Percentiles rank a stretch among this genome's conserved stretches.
phyloP scores from a whole-genome alignment of 2,888 invertebrate species.

The Erynnis tages region DNA sequence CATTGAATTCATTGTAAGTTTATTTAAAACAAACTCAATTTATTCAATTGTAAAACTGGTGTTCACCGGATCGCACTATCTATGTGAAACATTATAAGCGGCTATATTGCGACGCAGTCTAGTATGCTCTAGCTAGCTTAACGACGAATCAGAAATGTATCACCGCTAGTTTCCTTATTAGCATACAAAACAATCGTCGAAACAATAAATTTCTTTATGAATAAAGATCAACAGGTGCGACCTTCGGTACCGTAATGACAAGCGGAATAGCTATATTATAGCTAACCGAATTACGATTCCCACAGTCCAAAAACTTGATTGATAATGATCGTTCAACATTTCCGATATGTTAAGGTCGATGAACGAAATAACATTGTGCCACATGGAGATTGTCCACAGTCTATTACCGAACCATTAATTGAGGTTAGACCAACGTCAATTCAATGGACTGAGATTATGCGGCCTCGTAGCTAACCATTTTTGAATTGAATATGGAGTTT shows the following conservation, averaged over 20 bases:
- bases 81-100: not conserved
- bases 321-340: constrained; percentile 6
- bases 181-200: constrained; percentile 17
- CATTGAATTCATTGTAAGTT: no score
- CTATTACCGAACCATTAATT: not conserved
- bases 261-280: constrained; percentile 5
- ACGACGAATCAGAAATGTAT: constrained; percentile 2
- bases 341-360: constrained; percentile 13
- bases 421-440: not conserved
- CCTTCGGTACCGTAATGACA: constrained; percentile 2
- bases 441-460: no score
- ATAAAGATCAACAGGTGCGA: constrained; percentile 22
- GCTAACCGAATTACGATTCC: constrained; percentile 6
- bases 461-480: no score
- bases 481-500: no score
- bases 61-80: no score
- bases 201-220: constrained; percentile 18
- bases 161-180: constrained; percentile 20
- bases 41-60: no score
- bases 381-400: not conserved
- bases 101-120: constrained; percentile 10
- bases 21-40: no score
- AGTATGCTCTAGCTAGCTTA: not conserved
- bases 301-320: constrained; percentile 3
- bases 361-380: not conserved